Conservation (phyloP, 2,797 vertebrate species). For the Antrozous pallidus region DNA sequence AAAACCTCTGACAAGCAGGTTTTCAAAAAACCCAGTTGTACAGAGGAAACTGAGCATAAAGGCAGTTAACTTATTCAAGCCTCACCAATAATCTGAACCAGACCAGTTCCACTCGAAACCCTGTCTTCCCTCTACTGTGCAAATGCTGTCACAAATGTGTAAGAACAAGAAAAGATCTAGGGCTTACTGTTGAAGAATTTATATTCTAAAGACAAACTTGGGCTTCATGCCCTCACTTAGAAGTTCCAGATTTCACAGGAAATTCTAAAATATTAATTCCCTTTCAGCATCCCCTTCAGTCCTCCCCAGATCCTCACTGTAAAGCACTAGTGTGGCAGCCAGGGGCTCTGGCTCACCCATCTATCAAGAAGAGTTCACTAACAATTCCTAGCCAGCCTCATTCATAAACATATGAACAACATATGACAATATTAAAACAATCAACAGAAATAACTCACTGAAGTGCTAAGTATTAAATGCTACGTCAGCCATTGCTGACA, state of each 20-base stretch:
- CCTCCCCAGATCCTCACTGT: background rate
- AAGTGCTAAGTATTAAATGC: background rate
- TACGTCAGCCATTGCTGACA: no score
- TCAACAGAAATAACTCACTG: background rate
- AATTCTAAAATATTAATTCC: slow-evolving; percentile 9
- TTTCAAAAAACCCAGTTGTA: background rate
- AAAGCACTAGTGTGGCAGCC: background rate
- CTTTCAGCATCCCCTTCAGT: background rate
- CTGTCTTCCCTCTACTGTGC: background rate
- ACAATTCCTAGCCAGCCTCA: background rate
- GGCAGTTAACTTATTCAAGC: background rate
- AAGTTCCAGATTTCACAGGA: background rate
- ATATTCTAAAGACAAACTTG: background rate
- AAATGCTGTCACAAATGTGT: background rate
- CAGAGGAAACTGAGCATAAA: background rate
- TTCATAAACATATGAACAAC: background rate
- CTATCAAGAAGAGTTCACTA: background rate
- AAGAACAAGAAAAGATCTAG: background rate
- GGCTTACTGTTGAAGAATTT: background rate
- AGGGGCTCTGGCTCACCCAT: background rate
- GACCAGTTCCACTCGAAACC: background rate
- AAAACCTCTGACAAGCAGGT: background rate
- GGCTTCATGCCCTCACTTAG: background rate
- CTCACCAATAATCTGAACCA: background rate
- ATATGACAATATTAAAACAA: background rate